phyloP scores from a whole-genome alignment of 2,797 vertebrate species.

The Malurus leucopterus region DNA sequence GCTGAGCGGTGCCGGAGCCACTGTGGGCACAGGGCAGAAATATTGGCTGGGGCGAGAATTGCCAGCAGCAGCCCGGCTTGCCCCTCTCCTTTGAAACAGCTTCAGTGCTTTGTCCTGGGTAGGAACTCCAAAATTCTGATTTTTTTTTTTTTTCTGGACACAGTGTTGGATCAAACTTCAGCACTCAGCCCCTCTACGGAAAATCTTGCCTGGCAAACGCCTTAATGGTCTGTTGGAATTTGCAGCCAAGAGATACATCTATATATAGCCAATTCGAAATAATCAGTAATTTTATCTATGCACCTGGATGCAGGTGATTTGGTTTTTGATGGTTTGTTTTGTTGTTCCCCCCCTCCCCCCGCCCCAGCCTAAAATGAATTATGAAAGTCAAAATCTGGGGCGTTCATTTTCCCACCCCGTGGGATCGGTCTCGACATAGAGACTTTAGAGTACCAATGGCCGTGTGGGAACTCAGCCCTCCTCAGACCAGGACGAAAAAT shows the following conservation, averaged over 20 bases:
- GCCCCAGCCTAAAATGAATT: background rate
- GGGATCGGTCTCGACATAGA: background rate
- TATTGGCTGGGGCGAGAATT: background rate
- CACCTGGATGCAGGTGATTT: background rate
- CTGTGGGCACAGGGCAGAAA: background rate
- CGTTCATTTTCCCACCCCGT: background rate
- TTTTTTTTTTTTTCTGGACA: background rate
- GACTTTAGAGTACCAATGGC: background rate
- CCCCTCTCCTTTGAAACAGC: background rate
- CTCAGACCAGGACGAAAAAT: background rate
- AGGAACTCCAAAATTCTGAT: background rate
- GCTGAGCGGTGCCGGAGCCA: background rate
- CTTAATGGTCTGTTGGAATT: background rate
- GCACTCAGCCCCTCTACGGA: background rate
- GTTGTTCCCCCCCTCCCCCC: background rate
- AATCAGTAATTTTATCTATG: background rate
- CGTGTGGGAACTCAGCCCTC: background rate
- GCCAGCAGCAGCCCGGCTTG: background rate
- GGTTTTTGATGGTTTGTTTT: background rate
- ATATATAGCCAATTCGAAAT: background rate
- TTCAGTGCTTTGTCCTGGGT: background rate
- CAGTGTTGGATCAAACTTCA: background rate
- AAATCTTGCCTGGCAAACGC: background rate
- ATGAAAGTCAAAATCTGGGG: background rate
- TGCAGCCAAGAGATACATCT: background rate